A percentile compares a stretch with the other conserved stretches of the same genome.
phyloP scores from a whole-genome alignment of 2,797 vertebrate genomes.

The Chaunax sp. region DNA sequence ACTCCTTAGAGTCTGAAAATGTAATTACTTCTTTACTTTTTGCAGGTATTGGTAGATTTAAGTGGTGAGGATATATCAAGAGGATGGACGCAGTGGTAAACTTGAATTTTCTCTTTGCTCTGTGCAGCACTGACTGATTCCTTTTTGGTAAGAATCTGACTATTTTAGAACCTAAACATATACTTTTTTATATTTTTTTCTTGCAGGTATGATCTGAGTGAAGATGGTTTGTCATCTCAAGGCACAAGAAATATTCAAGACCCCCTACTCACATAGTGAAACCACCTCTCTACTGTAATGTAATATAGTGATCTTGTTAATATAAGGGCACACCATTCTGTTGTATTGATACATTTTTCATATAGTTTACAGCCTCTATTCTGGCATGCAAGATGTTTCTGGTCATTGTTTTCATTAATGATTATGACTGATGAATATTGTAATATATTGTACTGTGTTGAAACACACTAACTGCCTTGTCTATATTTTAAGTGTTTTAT shows the following conservation, averaged over 20 bases:
- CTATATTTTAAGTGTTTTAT: slow-evolving; percentile 57
- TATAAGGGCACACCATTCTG: slow-evolving; percentile 70
- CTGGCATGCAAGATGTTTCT: slow-evolving; percentile 67
- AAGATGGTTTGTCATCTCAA: slow-evolving; percentile 86
- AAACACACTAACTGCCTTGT: slow-evolving; percentile 66
- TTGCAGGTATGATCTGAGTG: slow-evolving; percentile 93
- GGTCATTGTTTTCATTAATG: slow-evolving; percentile 42
- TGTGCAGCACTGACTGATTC: not conserved
- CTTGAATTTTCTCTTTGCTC: not conserved
- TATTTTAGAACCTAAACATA: not conserved
- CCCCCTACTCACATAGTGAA: slow-evolving; percentile 52
- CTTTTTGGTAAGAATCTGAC: rapidly evolving
- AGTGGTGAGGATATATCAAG: slow-evolving; percentile 91
- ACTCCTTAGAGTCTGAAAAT: not conserved
- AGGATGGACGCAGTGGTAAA: slow-evolving; percentile 97
- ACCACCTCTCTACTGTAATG: slow-evolving; percentile 79
- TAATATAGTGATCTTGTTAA: slow-evolving; percentile 73
- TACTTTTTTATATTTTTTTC: slow-evolving; percentile 19
- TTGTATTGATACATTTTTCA: slow-evolving; percentile 49
- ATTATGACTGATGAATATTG: slow-evolving; percentile 34
- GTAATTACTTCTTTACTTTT: not conserved
- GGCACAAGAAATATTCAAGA: slow-evolving; percentile 68
- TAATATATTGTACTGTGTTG: slow-evolving; percentile 42
- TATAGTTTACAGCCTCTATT: slow-evolving; percentile 40
- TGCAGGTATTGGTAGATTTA: slow-evolving; percentile 90